A percentile compares a stretch with the other conserved stretches of the same genome.
Conservation (phyloP, 2,797 vertebrate genomes). For the Sternarchorhynchus goeldii region DNA sequence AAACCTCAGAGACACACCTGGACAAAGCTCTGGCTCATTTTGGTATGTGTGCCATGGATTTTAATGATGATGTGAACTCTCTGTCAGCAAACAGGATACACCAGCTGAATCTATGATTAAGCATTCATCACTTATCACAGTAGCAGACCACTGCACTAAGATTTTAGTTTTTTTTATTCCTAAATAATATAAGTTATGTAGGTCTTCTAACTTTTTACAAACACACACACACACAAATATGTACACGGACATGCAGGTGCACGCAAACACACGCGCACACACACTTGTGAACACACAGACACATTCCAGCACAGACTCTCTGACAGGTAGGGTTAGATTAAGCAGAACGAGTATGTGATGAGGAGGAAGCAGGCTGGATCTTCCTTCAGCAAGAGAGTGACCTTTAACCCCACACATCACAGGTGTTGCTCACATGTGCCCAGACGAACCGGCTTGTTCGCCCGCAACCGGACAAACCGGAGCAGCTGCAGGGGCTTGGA, state of each 20-base stretch:
- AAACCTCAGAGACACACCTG: neutral
- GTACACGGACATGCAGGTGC: neutral
- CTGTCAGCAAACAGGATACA: neutral
- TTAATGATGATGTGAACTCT: neutral
- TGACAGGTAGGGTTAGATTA: conserved; percentile 22
- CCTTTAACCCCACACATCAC: conserved; percentile 7
- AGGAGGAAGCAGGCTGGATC: neutral
- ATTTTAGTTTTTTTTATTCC: neutral
- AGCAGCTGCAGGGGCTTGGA: too few species aligned
- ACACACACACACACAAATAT: too few species aligned
- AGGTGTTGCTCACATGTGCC: too few species aligned
- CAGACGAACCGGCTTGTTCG: neutral
- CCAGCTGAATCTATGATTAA: neutral
- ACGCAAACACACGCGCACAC: neutral
- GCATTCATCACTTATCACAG: neutral
- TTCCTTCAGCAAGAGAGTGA: neutral
- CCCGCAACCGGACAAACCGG: neutral
- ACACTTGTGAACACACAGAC: neutral
- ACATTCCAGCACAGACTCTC: neutral
- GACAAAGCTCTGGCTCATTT: neutral
- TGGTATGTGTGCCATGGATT: conserved; percentile 1
- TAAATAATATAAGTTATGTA: neutral
- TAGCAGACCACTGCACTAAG: too few species aligned
- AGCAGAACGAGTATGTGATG: neutral
- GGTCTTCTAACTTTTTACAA: neutral